phyloP scores from a whole-genome alignment of 1,140 invertebrate genomes.

The Ceratina calcarata region DNA sequence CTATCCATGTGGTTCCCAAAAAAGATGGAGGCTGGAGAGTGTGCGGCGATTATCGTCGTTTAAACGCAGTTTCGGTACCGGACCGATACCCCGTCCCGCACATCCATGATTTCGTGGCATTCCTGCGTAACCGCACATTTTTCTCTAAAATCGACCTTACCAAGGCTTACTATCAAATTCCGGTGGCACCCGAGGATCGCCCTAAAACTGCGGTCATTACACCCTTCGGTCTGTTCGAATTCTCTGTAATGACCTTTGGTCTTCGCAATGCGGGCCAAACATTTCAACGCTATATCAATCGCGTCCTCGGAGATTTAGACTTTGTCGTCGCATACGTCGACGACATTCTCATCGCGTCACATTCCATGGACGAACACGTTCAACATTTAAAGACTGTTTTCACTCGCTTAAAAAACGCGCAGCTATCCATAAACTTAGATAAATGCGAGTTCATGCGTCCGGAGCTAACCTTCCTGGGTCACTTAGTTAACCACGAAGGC shows the following conservation, averaged over 20 bases:
- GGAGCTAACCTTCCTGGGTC: constrained; percentile 11
- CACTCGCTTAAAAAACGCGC: background rate
- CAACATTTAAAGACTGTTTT: constrained; percentile 9
- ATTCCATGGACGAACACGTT: background rate
- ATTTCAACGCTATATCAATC: background rate
- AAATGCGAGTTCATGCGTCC: constrained; percentile 2
- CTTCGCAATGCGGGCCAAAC: constrained; percentile 8
- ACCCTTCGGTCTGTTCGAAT: constrained; percentile 9
- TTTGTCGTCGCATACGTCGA: constrained; percentile 10
- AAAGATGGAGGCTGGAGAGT: constrained; percentile 50
- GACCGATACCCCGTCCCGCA: constrained; percentile 76
- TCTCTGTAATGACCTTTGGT: constrained; percentile 1
- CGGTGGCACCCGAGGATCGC: background rate
- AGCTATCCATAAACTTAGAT: background rate
- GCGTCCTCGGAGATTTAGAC: background rate
- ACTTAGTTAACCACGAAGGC: background rate
- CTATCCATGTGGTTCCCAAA: constrained; percentile 14
- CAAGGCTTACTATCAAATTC: background rate
- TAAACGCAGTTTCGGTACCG: constrained; percentile 61
- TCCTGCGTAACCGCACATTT: background rate
- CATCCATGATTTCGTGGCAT: constrained; percentile 50
- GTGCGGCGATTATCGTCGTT: constrained; percentile 62
- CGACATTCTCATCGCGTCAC: background rate
- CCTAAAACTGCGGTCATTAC: background rate
- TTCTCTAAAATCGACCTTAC: background rate